phyloP scores from a whole-genome alignment of 1,140 invertebrate genomes.

The Theocolax elegans region DNA sequence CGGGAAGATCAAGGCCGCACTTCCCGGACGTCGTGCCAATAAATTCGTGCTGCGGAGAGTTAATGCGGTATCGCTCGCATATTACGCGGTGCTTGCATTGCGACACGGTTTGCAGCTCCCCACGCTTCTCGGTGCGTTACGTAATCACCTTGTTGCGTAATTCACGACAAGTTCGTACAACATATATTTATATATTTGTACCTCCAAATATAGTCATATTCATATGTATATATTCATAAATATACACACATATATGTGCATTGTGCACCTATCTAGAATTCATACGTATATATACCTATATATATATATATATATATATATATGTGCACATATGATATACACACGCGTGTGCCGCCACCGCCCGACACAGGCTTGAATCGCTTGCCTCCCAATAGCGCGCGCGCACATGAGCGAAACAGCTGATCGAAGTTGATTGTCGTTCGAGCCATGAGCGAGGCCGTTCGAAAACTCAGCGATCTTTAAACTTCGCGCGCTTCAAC shows the following conservation, averaged over 20 bases:
- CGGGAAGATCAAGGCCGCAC: constrained; percentile 10
- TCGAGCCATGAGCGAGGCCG: background rate
- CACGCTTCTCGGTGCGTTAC: background rate
- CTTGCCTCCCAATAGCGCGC: constrained; percentile 12
- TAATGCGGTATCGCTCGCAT: background rate
- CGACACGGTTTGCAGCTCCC: constrained; percentile 10
- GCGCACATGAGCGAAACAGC: constrained; percentile 33
- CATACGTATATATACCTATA: constrained; percentile 42
- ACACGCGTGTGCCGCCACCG: background rate
- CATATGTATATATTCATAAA: background rate
- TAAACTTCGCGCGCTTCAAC: constrained; percentile 12
- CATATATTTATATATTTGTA: background rate
- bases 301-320: too few species aligned
- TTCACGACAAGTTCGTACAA: too few species aligned
- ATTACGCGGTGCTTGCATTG: background rate
- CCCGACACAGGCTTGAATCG: constrained; percentile 45
- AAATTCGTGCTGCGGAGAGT: constrained; percentile 15
- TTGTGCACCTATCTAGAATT: background rate
- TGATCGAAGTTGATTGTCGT: constrained; percentile 27
- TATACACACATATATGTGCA: background rate
- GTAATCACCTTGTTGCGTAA: background rate
- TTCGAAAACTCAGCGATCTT: background rate
- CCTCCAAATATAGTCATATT: background rate
- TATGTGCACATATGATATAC: too few species aligned
- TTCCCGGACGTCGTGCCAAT: constrained; percentile 22